phyloP scores from a whole-genome alignment of 1,140 invertebrate genomes.

The Drosophila takahashii region DNA sequence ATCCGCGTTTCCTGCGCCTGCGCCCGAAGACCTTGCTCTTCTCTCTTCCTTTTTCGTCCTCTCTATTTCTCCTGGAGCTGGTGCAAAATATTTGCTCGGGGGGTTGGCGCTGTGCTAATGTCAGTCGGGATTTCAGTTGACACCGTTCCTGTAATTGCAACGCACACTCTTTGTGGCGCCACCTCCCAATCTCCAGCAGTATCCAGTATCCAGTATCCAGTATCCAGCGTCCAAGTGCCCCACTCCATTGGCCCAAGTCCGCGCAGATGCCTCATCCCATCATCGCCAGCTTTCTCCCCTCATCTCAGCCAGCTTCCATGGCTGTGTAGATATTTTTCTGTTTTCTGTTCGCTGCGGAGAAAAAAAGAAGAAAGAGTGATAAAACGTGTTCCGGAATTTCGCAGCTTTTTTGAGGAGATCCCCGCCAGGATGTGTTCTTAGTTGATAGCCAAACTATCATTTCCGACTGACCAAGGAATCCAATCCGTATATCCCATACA shows the following conservation, averaged over 20 bases:
- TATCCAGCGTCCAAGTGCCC: conserved; percentile 2
- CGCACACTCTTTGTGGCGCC: conserved; percentile 48
- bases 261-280: conserved; percentile 56
- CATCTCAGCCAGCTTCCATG: conserved; percentile 37
- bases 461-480: conserved; percentile 15
- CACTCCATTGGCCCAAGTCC: conserved; percentile 31
- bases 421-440: conserved; percentile 25
- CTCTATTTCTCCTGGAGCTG: conserved; percentile 32
- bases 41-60: not conserved
- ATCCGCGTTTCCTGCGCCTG: conserved; percentile 51
- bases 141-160: conserved; percentile 77
- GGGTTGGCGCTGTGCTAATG: conserved; percentile 71
- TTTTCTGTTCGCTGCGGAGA: conserved; percentile 24
- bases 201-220: conserved; percentile 10
- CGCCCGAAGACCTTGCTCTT: conserved; percentile 21
- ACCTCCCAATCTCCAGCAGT: conserved; percentile 36
- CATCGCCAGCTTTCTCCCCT: conserved; percentile 17
- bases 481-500: conserved; percentile 13
- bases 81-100: conserved; percentile 52
- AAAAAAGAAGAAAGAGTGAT: conserved; percentile 45
- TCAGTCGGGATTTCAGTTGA: conserved; percentile 73
- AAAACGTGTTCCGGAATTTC: conserved; percentile 52
- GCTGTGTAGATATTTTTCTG: conserved; percentile 80
- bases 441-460: conserved; percentile 14
- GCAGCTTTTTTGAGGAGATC: conserved; percentile 1